Evolutionary conservation across 2,113 vertebrate genomes (phyloP).

Genomic region (Paracanthobrama guichenoti): DNA sequence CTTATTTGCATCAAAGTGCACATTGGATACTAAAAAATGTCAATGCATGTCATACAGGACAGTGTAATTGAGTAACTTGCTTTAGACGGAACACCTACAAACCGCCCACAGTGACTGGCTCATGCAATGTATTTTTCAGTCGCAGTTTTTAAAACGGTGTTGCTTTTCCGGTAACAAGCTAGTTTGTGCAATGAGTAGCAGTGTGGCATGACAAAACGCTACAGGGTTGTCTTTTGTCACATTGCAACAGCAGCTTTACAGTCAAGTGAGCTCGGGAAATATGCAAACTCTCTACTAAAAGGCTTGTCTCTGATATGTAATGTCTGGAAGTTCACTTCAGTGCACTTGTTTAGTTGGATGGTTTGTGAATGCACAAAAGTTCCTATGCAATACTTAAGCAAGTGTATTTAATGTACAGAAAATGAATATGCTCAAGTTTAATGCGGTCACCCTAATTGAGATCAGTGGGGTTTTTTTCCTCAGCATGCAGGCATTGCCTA

Average conservation of each 20-base stretch:
- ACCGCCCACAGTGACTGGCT: conserved; percentile 1
- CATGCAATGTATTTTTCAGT: not conserved
- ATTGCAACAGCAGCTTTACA: not conserved
- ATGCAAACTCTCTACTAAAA: not conserved
- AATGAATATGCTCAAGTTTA: no score
- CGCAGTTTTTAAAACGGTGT: not conserved
- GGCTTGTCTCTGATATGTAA: not conserved
- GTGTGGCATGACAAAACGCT: not conserved
- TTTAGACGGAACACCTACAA: not conserved
- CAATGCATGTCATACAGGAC: not conserved
- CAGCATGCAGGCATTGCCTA: no score
- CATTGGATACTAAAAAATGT: not conserved
- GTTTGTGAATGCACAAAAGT: not conserved
- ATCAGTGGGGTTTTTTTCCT: no score
- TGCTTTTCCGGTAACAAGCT: not conserved
- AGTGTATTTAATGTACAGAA: not conserved
- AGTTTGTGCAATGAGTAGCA: not conserved
- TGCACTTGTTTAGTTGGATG: not conserved
- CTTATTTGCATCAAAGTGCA: not conserved
- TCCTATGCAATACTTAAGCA: not conserved
- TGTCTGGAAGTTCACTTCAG: not conserved
- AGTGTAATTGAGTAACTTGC: not conserved
- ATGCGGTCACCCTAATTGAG: no score
- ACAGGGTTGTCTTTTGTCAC: not conserved
- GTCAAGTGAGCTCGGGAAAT: not conserved